These are phyloP conservation scores for Calameuta pallipes DNA, from an alignment of 2,888 invertebrate species.

Conservation along the genomic window DNA sequence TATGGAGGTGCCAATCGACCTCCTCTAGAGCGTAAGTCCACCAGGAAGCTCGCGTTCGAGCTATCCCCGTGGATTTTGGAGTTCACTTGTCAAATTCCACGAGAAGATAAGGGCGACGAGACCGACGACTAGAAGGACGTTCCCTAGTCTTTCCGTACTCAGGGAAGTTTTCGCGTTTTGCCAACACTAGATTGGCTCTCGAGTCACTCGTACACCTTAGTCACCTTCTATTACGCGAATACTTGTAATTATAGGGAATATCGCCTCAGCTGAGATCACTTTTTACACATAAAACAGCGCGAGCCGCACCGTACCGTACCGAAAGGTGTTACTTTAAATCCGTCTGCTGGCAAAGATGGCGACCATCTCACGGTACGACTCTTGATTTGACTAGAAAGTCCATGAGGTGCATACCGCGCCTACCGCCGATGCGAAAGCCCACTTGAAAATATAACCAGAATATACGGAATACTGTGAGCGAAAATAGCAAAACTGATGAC, in stretches of 20 bases:
- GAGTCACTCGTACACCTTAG: background rate
- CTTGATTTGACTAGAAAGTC: conserved; percentile 14
- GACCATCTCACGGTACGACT: conserved; percentile 24
- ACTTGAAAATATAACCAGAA: background rate
- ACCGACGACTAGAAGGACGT: background rate
- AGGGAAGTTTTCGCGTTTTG: background rate
- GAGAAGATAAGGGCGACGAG: background rate
- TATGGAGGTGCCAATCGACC: background rate
- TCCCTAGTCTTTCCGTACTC: background rate
- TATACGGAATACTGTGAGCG: background rate
- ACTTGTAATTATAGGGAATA: background rate
- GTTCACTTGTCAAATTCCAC: background rate
- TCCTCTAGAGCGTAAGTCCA: background rate
- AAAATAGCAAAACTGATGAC: background rate
- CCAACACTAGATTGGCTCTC: conserved; percentile 2
- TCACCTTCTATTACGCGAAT: background rate
- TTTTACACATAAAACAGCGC: conserved; percentile 21
- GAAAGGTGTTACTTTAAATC: conserved; percentile 25
- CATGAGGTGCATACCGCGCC: background rate
- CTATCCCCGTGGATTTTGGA: background rate
- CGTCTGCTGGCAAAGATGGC: conserved; percentile 41
- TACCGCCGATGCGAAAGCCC: background rate
- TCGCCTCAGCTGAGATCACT: background rate
- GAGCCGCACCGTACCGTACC: conserved; percentile 10
- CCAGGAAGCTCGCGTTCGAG: background rate